Evolutionary conservation across 2,888 invertebrate species (phyloP).

Genomic region (Chloroclystis v-ata): DNA sequence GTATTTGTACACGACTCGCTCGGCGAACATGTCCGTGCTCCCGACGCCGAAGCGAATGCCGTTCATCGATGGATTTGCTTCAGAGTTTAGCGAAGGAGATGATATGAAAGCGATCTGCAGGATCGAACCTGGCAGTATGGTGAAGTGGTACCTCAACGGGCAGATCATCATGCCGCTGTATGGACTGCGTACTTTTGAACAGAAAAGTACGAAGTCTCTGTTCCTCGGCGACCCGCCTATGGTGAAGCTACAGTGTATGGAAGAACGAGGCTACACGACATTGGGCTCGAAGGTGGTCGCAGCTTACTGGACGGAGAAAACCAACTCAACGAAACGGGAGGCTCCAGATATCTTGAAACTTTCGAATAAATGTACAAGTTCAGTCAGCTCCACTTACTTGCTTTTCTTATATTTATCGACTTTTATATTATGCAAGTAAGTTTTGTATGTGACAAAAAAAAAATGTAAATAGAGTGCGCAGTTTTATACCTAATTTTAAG

Average conservation of each 20-base stretch:
- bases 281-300: constrained; percentile 54
- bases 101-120: constrained; percentile 60
- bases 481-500: constrained; percentile 6
- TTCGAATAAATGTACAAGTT: constrained; percentile 4
- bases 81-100: constrained; percentile 56
- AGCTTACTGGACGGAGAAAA: constrained; percentile 48
- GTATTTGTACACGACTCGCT: constrained; percentile 54
- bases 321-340: background rate
- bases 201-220: constrained; percentile 43
- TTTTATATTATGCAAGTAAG: background rate
- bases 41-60: constrained; percentile 54
- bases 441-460: no score
- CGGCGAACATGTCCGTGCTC: constrained; percentile 59
- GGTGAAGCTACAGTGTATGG: constrained; percentile 73
- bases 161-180: constrained; percentile 31
- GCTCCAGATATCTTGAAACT: constrained; percentile 4
- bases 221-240: constrained; percentile 68
- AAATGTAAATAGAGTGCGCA: no score
- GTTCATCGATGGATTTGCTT: constrained; percentile 54
- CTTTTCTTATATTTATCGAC: background rate
- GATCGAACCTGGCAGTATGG: constrained; percentile 50
- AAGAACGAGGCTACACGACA: constrained; percentile 31
- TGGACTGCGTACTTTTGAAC: constrained; percentile 45
- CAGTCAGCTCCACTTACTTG: background rate
- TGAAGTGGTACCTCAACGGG: constrained; percentile 67